These are phyloP conservation scores for Bos indicus DNA, from an alignment of 2,113 vertebrate species.

Conservation along the genomic window DNA sequence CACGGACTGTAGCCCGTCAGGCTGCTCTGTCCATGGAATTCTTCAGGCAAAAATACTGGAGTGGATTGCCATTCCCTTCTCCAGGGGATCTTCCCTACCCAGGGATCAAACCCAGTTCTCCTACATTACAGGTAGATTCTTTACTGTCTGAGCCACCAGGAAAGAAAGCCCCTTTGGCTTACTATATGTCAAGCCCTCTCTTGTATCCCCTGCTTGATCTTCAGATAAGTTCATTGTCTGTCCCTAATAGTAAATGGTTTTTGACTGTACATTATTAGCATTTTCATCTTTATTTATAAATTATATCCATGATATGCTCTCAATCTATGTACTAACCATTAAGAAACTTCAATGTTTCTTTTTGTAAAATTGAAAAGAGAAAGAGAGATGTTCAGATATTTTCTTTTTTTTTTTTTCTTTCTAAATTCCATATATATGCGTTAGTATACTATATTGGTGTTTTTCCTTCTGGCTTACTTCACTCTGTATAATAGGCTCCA, in stretches of 20 bases:
- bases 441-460: too few species aligned
- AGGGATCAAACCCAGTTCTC: not conserved
- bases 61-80: not conserved
- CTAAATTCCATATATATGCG: too few species aligned
- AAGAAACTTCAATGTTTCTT: not conserved
- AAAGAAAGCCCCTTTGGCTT: not conserved
- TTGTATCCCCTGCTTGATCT: not conserved
- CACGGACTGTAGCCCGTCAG: not conserved
- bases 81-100: not conserved
- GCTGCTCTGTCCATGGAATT: not conserved
- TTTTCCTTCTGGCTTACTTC: too few species aligned
- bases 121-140: not conserved
- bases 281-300: not conserved
- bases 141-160: not conserved
- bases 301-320: not conserved
- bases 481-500: too few species aligned
- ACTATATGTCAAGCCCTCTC: not conserved
- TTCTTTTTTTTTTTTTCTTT: not conserved
- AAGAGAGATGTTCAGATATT: not conserved
- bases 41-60: not conserved
- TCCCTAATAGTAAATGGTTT: not conserved
- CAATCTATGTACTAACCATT: not conserved
- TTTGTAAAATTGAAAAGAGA: not conserved
- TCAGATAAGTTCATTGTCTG: not conserved
- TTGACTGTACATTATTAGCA: not conserved